Evolutionary conservation across 2,888 invertebrate species (phyloP), one percentile per base, ranked within the genome.

Genomic region (Caenorhabditis sp.): DNA sequence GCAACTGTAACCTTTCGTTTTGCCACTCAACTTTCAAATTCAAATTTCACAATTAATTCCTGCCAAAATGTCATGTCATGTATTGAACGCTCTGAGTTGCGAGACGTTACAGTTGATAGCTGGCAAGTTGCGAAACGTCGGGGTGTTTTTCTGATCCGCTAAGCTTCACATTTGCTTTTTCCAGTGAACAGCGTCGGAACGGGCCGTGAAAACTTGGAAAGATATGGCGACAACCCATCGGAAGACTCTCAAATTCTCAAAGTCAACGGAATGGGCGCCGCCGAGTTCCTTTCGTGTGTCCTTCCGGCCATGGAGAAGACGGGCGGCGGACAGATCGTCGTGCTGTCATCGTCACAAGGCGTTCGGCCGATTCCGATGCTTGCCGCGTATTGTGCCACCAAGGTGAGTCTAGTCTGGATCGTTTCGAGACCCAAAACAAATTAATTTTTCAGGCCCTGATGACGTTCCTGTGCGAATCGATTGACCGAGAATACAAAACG

Each of bases 171-270:
- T n/a, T n/a, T n/a, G n/a, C 32, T 47, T 20, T 56, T 86, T 88
- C 60, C 83, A 89, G 90, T 90, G 28, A 90, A 90, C 83, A 86
- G 85, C 26, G 90, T 90, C 9, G 90, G 90, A n/a, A 89, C 90
- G 11, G 90, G 90, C 11, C 83, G 90, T 18, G 88, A 89, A 53
- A 84, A 88, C 40, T 60, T 90, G 26, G 90, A 91, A 68, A 81
- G 89, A 15, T 90, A 87, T 70, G 90, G 90, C 5, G 90, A 90
- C 70, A 88, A 87, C 50, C 89, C 89, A 44, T 83, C 80, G 22
- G 89, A 88, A 22, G 90, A 90, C 74, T 56, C 74, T 8, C 88
- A 87, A 55, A 87, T 90, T n/a, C 79, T 90, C 56, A 86, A 84
- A 40, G 91, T 90, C 18, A 90, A 90, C 70, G 90, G 86, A 24